Base-by-base conservation (phyloP, 2,797 vertebrate species). In the Acrossocheilus fasciatus region DNA sequence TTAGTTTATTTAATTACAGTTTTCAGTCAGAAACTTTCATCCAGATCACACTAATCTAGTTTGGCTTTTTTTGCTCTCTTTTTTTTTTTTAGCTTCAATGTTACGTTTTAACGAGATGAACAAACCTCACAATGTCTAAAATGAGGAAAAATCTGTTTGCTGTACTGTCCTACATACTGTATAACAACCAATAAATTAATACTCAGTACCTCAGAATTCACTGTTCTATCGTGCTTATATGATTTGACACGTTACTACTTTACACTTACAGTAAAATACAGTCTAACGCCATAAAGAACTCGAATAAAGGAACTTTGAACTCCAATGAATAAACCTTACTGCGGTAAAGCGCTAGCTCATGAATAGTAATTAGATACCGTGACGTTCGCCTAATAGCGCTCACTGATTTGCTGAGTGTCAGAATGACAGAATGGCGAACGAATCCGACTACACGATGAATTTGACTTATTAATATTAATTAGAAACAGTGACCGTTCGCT, bases 381-480 rank as follows among this genome's bases (percentile, higher is more conserved):
- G 50, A 62, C 17, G 66, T 82, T n/a, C 2, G 12, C 23, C 36
- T 15, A 26, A 43, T 43, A 62, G 76, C 14, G 36, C 30, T 77
- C 5, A 6, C 47, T 76, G 50, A 76, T 76, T 54, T 6, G 74
- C 52, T 59, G 36, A 78, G 23, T 26, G 57, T 12, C 4, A n/a
- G 0, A 26, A 62, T 26, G 14, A 43, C 4, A n/a, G 0, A 26
- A 62, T 26, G 14, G 72, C 14, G 5, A 74, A 47, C 41, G 11
- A 74, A 74, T 47, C 23, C 11, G 39, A 43, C 10, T 43, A 43
- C 47, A 50, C 20, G 8, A 23, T 2, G 5, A 36, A 54, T 26
- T 3, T 36, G 17, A 57, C 52, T 14, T 78, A n/a, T 41, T 78
- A 39, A 78, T 59, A 78, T 59, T 26, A 41, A 78, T 78, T 78